Conservation (phyloP, 2,113 vertebrate genomes). For the Smithornis capensis region DNA sequence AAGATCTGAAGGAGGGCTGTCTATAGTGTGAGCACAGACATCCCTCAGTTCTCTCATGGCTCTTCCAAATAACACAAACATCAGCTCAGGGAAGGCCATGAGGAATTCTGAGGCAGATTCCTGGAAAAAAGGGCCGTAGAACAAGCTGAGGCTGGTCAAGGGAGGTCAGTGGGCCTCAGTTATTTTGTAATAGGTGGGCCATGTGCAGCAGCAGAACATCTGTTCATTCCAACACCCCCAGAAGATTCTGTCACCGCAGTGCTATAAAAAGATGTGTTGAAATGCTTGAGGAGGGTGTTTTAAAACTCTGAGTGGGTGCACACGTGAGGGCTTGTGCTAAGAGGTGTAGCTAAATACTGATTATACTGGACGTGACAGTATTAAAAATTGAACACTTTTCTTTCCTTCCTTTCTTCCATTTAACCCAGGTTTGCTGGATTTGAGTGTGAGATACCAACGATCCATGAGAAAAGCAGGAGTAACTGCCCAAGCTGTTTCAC, state of each 20-base stretch:
- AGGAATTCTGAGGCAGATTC: neutral
- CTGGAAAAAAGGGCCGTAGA: neutral
- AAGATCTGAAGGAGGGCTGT: neutral
- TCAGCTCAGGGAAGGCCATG: neutral
- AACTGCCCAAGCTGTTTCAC: conserved; percentile 72
- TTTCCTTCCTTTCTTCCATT: neutral
- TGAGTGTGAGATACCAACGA: conserved; percentile 84
- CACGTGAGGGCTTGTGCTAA: neutral
- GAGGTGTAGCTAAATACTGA: neutral
- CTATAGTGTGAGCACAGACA: neutral
- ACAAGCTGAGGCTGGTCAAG: neutral
- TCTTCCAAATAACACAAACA: neutral
- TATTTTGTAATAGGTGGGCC: neutral
- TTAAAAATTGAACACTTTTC: neutral
- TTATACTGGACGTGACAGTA: accelerated
- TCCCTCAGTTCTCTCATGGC: neutral
- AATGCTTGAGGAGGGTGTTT: neutral
- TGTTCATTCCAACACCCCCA: neutral
- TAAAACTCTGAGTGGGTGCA: neutral
- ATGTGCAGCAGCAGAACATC: neutral
- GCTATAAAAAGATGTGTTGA: neutral
- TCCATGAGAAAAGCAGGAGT: conserved; percentile 64
- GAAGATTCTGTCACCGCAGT: neutral
- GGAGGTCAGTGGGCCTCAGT: accelerated
- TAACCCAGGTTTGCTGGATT: conserved; percentile 83